phyloP scores from a whole-genome alignment of 2,888 invertebrate genomes.

The Drymonia ruficornis region DNA sequence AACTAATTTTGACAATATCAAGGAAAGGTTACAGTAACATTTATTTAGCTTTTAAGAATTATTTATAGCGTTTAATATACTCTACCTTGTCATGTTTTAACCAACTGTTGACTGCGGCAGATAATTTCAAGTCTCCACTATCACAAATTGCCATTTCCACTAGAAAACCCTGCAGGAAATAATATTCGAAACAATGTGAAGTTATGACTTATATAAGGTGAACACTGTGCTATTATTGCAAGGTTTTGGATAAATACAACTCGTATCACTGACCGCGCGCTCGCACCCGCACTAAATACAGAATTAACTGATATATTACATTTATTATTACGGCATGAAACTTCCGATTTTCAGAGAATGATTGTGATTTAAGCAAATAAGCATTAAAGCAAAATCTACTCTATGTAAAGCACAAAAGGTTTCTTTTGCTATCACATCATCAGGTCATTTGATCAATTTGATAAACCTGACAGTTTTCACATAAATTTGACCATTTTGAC shows the following conservation, averaged over 20 bases:
- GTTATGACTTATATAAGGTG: neutral
- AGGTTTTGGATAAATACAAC: slow-evolving; percentile 2
- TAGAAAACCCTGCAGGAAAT: neutral
- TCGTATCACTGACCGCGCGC: slow-evolving; percentile 6
- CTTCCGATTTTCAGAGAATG: neutral
- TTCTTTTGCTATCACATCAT: neutral
- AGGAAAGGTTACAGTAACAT: neutral
- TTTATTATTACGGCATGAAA: neutral
- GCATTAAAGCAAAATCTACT: slow-evolving; percentile 10
- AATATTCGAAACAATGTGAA: neutral
- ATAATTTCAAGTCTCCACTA: slow-evolving; percentile 84
- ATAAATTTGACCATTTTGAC: neutral
- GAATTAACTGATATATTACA: slow-evolving; percentile 22
- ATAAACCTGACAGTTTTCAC: neutral
- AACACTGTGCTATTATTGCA: neutral
- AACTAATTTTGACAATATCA: neutral
- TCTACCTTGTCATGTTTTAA: slow-evolving; percentile 90
- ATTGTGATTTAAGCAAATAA: too few species aligned
- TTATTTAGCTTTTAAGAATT: slow-evolving; percentile 6
- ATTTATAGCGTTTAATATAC: too few species aligned
- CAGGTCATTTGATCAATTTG: neutral
- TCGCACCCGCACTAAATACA: slow-evolving; percentile 11
- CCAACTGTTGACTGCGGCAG: slow-evolving; percentile 89
- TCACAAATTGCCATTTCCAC: slow-evolving; percentile 54
- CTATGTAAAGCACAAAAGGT: rapidly evolving